phyloP scores from a whole-genome alignment of 2,888 invertebrate genomes.

The Brachypterus glaber region DNA sequence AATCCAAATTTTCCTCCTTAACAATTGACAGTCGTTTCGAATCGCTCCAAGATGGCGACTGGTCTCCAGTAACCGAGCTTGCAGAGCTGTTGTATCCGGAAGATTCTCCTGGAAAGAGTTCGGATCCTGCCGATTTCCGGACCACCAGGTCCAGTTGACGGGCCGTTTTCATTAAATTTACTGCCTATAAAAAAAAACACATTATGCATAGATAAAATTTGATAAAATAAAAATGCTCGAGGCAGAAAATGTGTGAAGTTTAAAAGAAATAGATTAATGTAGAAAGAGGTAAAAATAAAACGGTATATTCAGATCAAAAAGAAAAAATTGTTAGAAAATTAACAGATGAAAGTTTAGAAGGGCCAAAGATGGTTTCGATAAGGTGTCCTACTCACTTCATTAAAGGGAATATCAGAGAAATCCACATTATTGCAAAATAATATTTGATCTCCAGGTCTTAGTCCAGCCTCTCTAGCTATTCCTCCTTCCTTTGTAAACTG shows the following conservation, averaged over 20 bases:
- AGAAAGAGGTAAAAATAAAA: too few relatives aligned
- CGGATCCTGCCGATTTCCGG: constrained; percentile 68
- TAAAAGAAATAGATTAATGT: too few relatives aligned
- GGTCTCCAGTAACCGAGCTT: constrained; percentile 70
- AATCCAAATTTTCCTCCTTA: constrained; percentile 58
- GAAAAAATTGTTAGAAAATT: constrained; percentile 9
- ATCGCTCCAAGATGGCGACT: constrained; percentile 59
- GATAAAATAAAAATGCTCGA: too few relatives aligned
- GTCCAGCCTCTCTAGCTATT: constrained; percentile 77
- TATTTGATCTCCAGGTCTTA: constrained; percentile 86
- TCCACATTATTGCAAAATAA: constrained; percentile 79
- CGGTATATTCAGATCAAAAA: too few relatives aligned
- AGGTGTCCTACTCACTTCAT: constrained; percentile 50
- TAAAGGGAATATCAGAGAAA: constrained; percentile 67
- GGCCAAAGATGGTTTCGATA: constrained; percentile 2
- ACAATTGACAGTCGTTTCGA: constrained; percentile 61
- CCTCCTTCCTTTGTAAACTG: constrained; percentile 86
- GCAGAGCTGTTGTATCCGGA: constrained; percentile 78
- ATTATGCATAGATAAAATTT: too few relatives aligned
- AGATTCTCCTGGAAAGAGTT: constrained; percentile 71
- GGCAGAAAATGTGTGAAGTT: too few relatives aligned
- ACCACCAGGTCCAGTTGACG: constrained; percentile 67
- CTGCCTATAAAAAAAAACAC: constrained; percentile 50
- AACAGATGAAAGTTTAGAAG: constrained; percentile 12
- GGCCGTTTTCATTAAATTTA: constrained; percentile 68